These are phyloP conservation scores for Buphagus erythrorhynchus DNA, from an alignment of 2,797 vertebrate genomes.

Conservation along the genomic window DNA sequence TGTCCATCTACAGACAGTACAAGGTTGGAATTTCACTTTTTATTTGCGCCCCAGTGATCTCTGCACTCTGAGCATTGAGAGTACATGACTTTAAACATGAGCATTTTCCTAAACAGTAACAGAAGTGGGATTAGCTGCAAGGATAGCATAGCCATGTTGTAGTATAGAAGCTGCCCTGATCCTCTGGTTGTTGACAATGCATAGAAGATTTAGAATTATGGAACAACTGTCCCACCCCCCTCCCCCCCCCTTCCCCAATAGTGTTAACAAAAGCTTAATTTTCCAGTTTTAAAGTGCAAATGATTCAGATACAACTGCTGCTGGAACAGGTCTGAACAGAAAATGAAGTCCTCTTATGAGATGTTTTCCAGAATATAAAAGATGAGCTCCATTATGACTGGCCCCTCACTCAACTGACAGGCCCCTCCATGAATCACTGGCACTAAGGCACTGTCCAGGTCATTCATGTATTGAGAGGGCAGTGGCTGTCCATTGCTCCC, in stretches of 20 bases:
- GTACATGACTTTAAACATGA: conserved; percentile 75
- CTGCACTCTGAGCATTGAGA: conserved; percentile 71
- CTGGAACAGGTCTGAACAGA: conserved; percentile 78
- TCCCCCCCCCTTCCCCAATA: conserved; percentile 62
- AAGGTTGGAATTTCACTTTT: conserved; percentile 74
- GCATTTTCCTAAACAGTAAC: conserved; percentile 73
- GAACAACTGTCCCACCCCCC: conserved; percentile 65
- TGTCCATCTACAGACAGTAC: conserved; percentile 73
- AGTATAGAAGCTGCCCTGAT: conserved; percentile 78
- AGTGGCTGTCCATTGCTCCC: conserved; percentile 96
- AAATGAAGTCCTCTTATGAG: conserved; percentile 83
- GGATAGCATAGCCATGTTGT: conserved; percentile 77
- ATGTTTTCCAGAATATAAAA: conserved; percentile 99
- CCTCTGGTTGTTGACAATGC: conserved; percentile 79
- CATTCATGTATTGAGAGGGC: conserved; percentile 93
- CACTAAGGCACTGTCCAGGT: conserved; percentile 96
- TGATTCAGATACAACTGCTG: conserved; percentile 82
- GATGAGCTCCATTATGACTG: conserved; percentile 95
- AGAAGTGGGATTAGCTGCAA: conserved; percentile 76
- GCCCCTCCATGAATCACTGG: conserved; percentile 96
- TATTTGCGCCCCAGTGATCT: conserved; percentile 75
- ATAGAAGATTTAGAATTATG: conserved; percentile 82
- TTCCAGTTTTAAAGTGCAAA: conserved; percentile 88
- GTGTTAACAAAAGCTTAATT: conserved; percentile 86
- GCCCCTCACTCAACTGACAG: conserved; percentile 94